Evolutionary conservation across 2,888 invertebrate species (phyloP).

Genomic region (Strigamia crassipes): DNA sequence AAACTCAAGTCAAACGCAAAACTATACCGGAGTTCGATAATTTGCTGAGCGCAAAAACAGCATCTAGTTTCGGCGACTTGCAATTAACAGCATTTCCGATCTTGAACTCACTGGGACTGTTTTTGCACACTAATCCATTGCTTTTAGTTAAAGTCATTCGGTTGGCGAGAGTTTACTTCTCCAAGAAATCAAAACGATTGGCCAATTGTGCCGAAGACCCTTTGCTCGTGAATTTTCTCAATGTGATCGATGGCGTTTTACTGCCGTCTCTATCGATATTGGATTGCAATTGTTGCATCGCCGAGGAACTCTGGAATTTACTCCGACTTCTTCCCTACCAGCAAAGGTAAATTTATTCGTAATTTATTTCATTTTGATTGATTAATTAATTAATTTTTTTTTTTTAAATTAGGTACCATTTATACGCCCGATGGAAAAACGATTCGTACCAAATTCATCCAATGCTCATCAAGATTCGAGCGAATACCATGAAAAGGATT

Average conservation of each 20-base stretch:
- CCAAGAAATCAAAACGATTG: constrained; percentile 52
- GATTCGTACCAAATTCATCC: constrained; percentile 83
- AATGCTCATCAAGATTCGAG: constrained; percentile 78
- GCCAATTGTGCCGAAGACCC: neutral
- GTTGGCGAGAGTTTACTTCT: constrained; percentile 62
- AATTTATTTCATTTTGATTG: no score
- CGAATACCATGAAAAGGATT: constrained; percentile 85
- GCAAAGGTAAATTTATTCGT: constrained; percentile 65
- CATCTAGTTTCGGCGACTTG: constrained; percentile 73
- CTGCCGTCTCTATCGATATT: constrained; percentile 88
- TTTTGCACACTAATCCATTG: constrained; percentile 83
- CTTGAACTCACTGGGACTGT: constrained; percentile 81
- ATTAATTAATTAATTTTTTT: neutral
- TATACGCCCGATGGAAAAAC: constrained; percentile 97
- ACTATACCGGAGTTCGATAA: constrained; percentile 60
- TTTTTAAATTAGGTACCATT: constrained; percentile 70
- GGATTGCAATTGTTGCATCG: constrained; percentile 93
- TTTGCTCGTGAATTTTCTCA: constrained; percentile 65
- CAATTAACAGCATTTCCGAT: constrained; percentile 81
- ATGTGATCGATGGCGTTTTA: constrained; percentile 83
- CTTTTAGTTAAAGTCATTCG: constrained; percentile 83
- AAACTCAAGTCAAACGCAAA: constrained; percentile 64
- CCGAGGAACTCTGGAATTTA: constrained; percentile 94
- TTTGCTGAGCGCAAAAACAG: constrained; percentile 67
- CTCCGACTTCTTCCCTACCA: constrained; percentile 85